Base-by-base conservation (phyloP, 2,888 invertebrate species). In the Folsomia candida region DNA sequence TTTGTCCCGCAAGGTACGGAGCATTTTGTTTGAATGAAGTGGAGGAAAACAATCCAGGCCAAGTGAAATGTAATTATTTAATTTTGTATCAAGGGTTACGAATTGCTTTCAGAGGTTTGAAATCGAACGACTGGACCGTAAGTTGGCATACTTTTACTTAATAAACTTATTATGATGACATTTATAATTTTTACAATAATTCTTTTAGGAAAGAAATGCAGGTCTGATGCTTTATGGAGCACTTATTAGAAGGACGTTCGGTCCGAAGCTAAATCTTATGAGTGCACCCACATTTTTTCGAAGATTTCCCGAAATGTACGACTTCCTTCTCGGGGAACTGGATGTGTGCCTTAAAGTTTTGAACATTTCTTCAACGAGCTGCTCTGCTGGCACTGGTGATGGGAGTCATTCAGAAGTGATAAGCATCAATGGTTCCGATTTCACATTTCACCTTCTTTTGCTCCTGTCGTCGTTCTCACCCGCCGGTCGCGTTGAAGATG, bases 241-340 rank as follows among this genome's bases (percentile, higher is more conserved):
- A 2, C 85, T 97, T 47, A 88, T 93, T 81, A 89, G 89, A 59
- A 87, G 96, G 76, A 89, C 93, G 77, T 96, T 97, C 85, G 97
- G 97, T 1, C 81, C 82, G 18, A 83, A 80, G 22, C 81, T 83
- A 70, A 83, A 83, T 73, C 76, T 83, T 28, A 83, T 86, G 81
- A 85, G 85, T 28, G 86, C 85, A 0, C 81, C 89, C 72, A 88
- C 92, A 61, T 96, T 97, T 85, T 94, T 93, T 83, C 86, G 90
- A 77, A 86, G 86, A 72, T 90, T 87, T 82, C 88, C 89, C n/a
- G 82, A 83, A n/a, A 83, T 90, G 24, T 86, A 87, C 80, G 83
- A 85, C 14, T 89, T 89, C 79, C 84, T 89, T 66, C 79, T 87
- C 37, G 76, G 83, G 24, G 85, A 87, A 80, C 81, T 88, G 18